A percentile compares a stretch with the other conserved stretches of the same genome.
These are phyloP conservation scores for Petrocephalus microphthalmus DNA, from an alignment of 2,113 vertebrate species.

Conservation along the genomic window DNA sequence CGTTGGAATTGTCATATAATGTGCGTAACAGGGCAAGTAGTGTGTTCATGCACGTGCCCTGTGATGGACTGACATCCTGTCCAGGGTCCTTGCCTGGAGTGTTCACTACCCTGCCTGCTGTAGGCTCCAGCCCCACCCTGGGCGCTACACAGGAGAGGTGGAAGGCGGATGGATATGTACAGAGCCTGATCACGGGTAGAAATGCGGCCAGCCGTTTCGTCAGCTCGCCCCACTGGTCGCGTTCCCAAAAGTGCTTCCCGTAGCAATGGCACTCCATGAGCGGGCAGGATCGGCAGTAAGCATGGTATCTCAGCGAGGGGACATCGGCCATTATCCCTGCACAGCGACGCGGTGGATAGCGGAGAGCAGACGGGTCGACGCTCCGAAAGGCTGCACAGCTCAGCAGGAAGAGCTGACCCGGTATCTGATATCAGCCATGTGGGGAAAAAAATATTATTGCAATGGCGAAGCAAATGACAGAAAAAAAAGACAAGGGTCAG, in stretches of 20 bases:
- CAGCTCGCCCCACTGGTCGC: background rate
- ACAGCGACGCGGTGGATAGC: background rate
- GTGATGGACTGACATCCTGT: background rate
- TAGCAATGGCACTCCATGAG: background rate
- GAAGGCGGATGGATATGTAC: background rate
- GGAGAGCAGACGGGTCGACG: background rate
- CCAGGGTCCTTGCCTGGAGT: background rate
- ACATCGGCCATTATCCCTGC: background rate
- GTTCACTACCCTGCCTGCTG: background rate
- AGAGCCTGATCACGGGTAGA: background rate
- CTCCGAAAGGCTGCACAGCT: background rate
- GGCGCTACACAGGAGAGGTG: background rate
- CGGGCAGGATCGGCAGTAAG: background rate
- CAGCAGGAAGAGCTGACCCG: background rate
- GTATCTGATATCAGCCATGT: background rate
- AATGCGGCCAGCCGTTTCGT: background rate
- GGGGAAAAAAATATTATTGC: background rate
- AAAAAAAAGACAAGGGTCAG: background rate
- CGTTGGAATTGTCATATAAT: too few relatives aligned
- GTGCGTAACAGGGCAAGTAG: background rate
- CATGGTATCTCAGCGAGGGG: background rate
- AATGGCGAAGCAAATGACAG: background rate
- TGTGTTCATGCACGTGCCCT: background rate
- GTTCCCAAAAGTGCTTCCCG: background rate
- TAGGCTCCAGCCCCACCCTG: background rate